Conservation (phyloP, 2,888 invertebrate genomes). For the Catocala sponsa region DNA sequence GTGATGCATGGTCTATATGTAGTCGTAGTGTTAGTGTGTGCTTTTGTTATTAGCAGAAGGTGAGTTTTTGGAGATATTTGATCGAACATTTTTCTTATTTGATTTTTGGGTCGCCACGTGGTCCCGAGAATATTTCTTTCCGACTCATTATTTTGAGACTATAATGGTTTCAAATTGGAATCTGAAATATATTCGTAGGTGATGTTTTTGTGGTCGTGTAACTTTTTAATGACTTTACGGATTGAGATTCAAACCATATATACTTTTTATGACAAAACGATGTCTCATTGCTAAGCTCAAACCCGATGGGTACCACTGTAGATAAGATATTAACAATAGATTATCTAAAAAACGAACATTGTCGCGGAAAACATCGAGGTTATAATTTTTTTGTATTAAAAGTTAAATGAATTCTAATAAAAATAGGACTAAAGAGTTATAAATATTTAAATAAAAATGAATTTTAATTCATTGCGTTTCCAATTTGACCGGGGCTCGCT, state of each 20-base stretch:
- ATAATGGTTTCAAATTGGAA: not conserved
- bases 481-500: slow-evolving; percentile 19
- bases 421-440: not conserved
- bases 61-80: slow-evolving; percentile 1
- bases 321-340: no score
- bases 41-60: slow-evolving; percentile 19
- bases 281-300: no score
- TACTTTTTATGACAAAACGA: no score
- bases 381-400: no score
- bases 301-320: no score
- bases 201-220: no score
- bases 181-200: no score
- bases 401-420: not conserved
- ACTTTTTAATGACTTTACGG: no score
- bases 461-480: slow-evolving; percentile 2
- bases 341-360: not conserved
- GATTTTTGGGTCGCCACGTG: slow-evolving; percentile 28
- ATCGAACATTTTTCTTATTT: not conserved
- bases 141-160: not conserved
- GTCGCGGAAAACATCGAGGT: no score
- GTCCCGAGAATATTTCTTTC: not conserved
- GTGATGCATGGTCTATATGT: slow-evolving; percentile 69
- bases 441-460: not conserved
- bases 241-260: no score
- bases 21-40: slow-evolving; percentile 23